A percentile compares a stretch with the other conserved stretches of the same genome.
Conservation (phyloP, 1,140 invertebrate species). For the Drosophila carrolli region DNA sequence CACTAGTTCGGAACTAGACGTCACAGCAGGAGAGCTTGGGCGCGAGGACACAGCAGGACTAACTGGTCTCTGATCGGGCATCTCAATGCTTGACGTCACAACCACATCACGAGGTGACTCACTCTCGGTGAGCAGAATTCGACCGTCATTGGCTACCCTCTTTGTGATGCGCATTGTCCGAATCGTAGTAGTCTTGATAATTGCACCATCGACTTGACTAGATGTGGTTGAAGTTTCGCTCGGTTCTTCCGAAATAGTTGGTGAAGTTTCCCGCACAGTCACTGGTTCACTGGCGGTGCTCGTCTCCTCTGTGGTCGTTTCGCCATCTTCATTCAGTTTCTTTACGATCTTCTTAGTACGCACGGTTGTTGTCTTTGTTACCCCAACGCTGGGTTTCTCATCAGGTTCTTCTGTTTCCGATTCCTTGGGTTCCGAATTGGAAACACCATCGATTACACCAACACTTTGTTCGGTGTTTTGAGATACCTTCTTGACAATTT, state of each 20-base stretch:
- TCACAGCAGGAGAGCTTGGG: constrained; percentile 40
- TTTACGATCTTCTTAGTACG: constrained; percentile 76
- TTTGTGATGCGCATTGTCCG: constrained; percentile 81
- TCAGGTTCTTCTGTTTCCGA: constrained; percentile 4
- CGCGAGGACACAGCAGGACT: constrained; percentile 55
- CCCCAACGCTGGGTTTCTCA: constrained; percentile 56
- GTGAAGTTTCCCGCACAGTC: constrained; percentile 62
- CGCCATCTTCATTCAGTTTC: constrained; percentile 69
- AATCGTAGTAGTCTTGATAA: constrained; percentile 82
- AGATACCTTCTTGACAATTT: constrained; percentile 74
- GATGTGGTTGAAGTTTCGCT: constrained; percentile 76
- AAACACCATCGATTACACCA: constrained; percentile 8
- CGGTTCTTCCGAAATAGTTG: constrained; percentile 67
- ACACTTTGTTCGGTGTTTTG: constrained; percentile 63
- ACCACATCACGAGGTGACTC: constrained; percentile 72
- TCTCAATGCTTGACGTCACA: constrained; percentile 80
- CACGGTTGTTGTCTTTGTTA: constrained; percentile 79
- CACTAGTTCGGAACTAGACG: constrained; percentile 48
- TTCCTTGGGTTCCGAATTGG: constrained; percentile 9
- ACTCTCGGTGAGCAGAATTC: constrained; percentile 74
- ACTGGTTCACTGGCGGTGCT: constrained; percentile 66
- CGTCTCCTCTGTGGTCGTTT: constrained; percentile 67
- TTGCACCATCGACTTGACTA: constrained; percentile 80
- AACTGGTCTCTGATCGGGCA: constrained; percentile 71
- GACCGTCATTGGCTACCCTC: constrained; percentile 76